Evolutionary conservation across 2,888 invertebrate species (phyloP).

Genomic region (Ecdyonurus torrentis): DNA sequence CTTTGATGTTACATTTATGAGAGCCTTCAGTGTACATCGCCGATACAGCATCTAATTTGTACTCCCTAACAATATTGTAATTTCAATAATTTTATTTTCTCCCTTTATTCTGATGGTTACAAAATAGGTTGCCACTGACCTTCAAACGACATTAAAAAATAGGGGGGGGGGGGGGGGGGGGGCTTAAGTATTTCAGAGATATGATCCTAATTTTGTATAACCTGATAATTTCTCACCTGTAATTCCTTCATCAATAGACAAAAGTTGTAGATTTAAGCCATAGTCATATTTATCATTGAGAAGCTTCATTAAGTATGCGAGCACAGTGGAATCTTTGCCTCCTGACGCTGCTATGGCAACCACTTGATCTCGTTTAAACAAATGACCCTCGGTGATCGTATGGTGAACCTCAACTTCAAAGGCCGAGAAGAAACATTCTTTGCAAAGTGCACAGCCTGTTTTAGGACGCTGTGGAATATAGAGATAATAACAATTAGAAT

Average conservation of each 20-base stretch:
- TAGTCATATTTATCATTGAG: constrained; percentile 84
- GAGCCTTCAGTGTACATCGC: no score
- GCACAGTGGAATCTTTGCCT: constrained; percentile 93
- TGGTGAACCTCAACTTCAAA: constrained; percentile 92
- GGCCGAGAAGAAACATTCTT: constrained; percentile 82
- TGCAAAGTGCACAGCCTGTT: constrained; percentile 82
- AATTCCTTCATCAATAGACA: constrained; percentile 98
- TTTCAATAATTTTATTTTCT: no score
- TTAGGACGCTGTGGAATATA: constrained; percentile 63
- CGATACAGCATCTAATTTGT: no score
- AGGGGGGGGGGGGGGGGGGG: no score
- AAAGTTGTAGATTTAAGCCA: constrained; percentile 69
- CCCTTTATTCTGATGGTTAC: no score
- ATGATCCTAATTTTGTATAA: no score
- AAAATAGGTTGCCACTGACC: no score
- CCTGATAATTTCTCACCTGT: constrained; percentile 56
- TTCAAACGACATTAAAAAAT: no score
- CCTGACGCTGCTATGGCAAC: constrained; percentile 91
- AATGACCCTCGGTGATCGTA: constrained; percentile 62
- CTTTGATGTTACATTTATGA: no score
- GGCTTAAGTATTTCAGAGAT: no score
- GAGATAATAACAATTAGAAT: constrained; percentile 8
- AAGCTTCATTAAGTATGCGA: constrained; percentile 82
- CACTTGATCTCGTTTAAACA: constrained; percentile 68
- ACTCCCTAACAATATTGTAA: no score